Base-by-base conservation (phyloP, 2,113 vertebrate genomes). In the Rhegmatorhina hoffmannsi region DNA sequence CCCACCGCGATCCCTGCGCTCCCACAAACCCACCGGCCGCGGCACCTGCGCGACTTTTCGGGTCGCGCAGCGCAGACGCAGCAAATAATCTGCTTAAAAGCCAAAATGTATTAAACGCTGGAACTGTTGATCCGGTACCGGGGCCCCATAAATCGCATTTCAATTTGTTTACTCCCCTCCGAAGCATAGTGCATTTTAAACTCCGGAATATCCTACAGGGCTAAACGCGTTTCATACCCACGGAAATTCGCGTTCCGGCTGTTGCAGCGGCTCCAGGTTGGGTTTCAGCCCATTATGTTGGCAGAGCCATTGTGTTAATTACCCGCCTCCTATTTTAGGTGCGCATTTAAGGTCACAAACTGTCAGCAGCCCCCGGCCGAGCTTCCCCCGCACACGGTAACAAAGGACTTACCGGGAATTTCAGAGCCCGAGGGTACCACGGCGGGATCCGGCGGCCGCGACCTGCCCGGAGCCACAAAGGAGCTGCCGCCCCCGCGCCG, bases 331-430 rank as follows among this genome's bases (percentile, higher is more conserved):
- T 20, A 23, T 70, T 63, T 63, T 33, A 90, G 87, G 84, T 44
- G 93, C 81, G 49, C 12, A 7, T 60, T 62, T 84, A 69, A 67
- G 94, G 92, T 72, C 87, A 67, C 93, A 7, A 56, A 90, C 93
- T 77, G 82, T 6, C 79, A 60, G 82, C 94, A 75, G 60, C 68
- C 85, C 81, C 66, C 3, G 92, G 78, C 76, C 50, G 83, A 94
- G 93, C 59, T 90, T 73, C 93, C 89, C 92, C 70, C 84, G 74
- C 29, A 14, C 58, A 25, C 86, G 75, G 68, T 97, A 98, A 98
- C 98, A 98, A 98, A 98, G 97, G 97, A 96, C 95, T 96, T 91
- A 97, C 96, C 95, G 94, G 72, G 53, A 84, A 95, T 95, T 89
- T 93, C 95, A 84, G 89, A 44, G 72, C 87, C 80, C 95, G 82